A percentile compares a stretch with the other conserved stretches of the same genome.
These are phyloP conservation scores for Psix sp. DNA, from an alignment of 1,140 invertebrate genomes.

Conservation along the genomic window DNA sequence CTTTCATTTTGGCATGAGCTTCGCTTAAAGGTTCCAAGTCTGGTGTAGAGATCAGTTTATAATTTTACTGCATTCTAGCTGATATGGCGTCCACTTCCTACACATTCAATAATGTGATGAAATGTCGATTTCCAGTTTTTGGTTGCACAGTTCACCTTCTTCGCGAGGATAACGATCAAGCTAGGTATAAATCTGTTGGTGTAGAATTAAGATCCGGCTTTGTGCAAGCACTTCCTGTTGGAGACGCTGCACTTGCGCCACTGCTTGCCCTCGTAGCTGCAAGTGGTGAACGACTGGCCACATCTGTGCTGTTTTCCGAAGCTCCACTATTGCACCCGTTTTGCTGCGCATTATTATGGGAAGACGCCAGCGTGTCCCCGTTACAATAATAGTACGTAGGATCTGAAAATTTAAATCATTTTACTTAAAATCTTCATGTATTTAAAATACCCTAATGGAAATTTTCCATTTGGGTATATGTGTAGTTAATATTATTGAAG, in stretches of 20 bases:
- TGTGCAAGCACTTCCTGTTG: constrained; percentile 83
- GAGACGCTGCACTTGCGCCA: constrained; percentile 83
- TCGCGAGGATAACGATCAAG: constrained; percentile 60
- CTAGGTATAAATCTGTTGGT: constrained; percentile 77
- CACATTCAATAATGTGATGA: constrained; percentile 25
- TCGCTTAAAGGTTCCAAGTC: constrained; percentile 47
- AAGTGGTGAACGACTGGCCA: constrained; percentile 81
- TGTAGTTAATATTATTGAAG: too few relatives aligned
- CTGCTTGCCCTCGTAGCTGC: constrained; percentile 84
- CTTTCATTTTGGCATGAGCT: constrained; percentile 53
- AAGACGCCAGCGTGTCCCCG: constrained; percentile 78
- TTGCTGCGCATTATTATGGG: constrained; percentile 73
- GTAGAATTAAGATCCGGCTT: constrained; percentile 79
- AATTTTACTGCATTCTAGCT: constrained; percentile 70
- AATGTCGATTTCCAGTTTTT: constrained; percentile 25
- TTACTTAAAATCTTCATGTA: too few relatives aligned
- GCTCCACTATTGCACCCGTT: constrained; percentile 67
- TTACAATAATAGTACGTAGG: constrained; percentile 83
- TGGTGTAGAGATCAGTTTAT: constrained; percentile 71
- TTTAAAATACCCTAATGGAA: too few relatives aligned
- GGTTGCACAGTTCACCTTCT: constrained; percentile 34
- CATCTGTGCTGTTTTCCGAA: constrained; percentile 73
- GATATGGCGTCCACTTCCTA: constrained; percentile 73
- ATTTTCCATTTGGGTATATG: too few relatives aligned
- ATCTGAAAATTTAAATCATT: constrained; percentile 71